Percentiles rank a stretch among this genome's conserved stretches.
phyloP scores from a whole-genome alignment of 2,113 vertebrate species.

The Trematomus loennbergii region DNA sequence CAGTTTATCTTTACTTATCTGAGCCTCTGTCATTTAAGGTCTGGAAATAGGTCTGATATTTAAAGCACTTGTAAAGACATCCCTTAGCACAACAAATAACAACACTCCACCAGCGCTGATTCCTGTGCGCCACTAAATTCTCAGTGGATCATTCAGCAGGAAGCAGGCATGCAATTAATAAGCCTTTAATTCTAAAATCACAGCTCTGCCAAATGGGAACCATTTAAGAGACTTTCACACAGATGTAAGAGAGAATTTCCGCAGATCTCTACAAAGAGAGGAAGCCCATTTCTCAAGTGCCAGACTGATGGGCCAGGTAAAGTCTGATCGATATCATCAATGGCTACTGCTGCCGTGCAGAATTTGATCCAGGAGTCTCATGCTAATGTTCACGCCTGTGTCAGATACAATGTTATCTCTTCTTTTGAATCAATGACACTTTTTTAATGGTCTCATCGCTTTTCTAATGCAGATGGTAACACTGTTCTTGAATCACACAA shows the following conservation, averaged over 20 bases:
- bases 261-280: conserved; percentile 32
- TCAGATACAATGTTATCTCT: conserved; percentile 81
- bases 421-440: conserved; percentile 76
- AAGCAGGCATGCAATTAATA: conserved; percentile 72
- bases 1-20: conserved; percentile 50
- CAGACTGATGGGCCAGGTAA: conserved; percentile 38
- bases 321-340: conserved; percentile 82
- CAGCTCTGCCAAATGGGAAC: conserved; percentile 34
- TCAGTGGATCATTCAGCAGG: conserved; percentile 64
- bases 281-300: conserved; percentile 54
- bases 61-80: conserved; percentile 71
- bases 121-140: conserved; percentile 48
- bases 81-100: conserved; percentile 68
- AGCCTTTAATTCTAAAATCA: conserved; percentile 59
- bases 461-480: conserved; percentile 43
- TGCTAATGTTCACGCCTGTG: conserved; percentile 74
- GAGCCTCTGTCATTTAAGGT: conserved; percentile 49
- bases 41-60: conserved; percentile 78
- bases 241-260: conserved; percentile 37
- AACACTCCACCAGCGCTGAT: conserved; percentile 52
- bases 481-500: conserved; percentile 47
- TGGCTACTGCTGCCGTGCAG: conserved; percentile 75
- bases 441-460: conserved; percentile 61
- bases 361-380: conserved; percentile 80
- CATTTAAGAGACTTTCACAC: conserved; percentile 25